A percentile compares a stretch with the other conserved stretches of the same genome.
Conservation (phyloP, 2,113 vertebrate genomes). For the Ctenomys sociabilis region DNA sequence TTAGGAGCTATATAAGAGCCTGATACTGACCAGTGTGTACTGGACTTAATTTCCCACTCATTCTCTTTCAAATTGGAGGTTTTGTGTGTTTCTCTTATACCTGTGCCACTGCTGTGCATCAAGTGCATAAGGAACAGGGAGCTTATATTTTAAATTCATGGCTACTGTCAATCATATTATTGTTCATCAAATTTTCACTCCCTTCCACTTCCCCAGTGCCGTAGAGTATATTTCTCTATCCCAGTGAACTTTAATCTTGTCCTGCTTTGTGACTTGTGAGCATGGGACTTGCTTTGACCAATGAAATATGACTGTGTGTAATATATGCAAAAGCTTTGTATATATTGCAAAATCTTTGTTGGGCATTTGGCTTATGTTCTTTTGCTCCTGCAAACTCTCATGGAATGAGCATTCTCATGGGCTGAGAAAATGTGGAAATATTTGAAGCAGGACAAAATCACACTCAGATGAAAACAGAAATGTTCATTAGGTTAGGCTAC, state of each 20-base stretch:
- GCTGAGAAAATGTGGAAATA: neutral
- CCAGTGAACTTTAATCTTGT: neutral
- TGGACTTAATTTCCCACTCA: neutral
- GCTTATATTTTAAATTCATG: neutral
- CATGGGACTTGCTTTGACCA: neutral
- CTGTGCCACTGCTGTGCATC: neutral
- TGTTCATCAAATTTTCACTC: neutral
- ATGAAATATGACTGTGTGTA: neutral
- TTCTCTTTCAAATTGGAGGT: neutral
- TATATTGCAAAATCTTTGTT: too few relatives aligned
- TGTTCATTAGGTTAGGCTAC: neutral
- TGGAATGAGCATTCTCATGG: neutral
- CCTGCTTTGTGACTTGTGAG: neutral
- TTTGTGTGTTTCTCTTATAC: neutral
- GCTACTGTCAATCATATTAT: neutral
- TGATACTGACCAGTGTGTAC: neutral
- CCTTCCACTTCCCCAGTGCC: neutral
- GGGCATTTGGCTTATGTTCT: neutral
- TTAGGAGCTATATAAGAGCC: neutral
- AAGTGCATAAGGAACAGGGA: neutral
- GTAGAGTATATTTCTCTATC: neutral
- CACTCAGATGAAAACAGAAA: neutral
- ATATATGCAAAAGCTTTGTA: neutral
- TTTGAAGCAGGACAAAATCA: neutral
- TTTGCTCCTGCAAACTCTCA: neutral